These are phyloP conservation scores for Peromyscus eremicus DNA, from an alignment of 2,797 vertebrate species.

Conservation along the genomic window DNA sequence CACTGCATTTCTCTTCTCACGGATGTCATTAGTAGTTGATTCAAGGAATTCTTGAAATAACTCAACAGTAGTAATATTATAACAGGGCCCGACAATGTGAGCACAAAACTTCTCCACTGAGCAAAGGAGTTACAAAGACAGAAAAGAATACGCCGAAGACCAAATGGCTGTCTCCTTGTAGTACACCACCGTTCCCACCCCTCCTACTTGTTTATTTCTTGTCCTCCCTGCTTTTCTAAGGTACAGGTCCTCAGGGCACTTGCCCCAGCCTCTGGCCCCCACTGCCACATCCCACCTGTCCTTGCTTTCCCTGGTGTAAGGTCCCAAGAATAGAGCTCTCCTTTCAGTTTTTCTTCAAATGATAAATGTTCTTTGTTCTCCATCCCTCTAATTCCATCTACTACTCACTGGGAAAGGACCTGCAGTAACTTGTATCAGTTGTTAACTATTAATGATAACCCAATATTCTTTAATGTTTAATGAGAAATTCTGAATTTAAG, in stretches of 20 bases:
- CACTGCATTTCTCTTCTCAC: slow-evolving; percentile 59
- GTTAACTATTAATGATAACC: slow-evolving; percentile 55
- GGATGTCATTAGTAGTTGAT: slow-evolving; percentile 48
- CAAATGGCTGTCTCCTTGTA: slow-evolving; percentile 1
- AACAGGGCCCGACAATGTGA: background rate
- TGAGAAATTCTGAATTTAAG: slow-evolving; percentile 12
- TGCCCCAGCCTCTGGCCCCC: background rate
- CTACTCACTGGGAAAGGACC: slow-evolving; percentile 41
- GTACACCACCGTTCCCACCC: background rate
- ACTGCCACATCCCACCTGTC: background rate
- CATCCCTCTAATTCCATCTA: slow-evolving; percentile 31
- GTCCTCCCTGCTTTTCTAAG: slow-evolving; percentile 24
- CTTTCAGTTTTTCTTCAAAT: background rate
- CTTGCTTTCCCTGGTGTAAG: background rate
- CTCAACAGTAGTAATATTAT: slow-evolving; percentile 17
- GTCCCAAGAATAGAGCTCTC: background rate
- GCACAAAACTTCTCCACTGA: slow-evolving; percentile 8
- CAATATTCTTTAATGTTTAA: slow-evolving; percentile 49
- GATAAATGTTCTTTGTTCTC: slow-evolving; percentile 8
- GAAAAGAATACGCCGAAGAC: background rate
- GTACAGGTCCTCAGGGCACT: background rate
- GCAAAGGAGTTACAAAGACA: background rate
- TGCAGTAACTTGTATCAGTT: slow-evolving; percentile 46
- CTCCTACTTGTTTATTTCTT: background rate
- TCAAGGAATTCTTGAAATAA: slow-evolving; percentile 60